Conservation (phyloP, 1,140 invertebrate genomes). For the Aphidius gifuensis region DNA sequence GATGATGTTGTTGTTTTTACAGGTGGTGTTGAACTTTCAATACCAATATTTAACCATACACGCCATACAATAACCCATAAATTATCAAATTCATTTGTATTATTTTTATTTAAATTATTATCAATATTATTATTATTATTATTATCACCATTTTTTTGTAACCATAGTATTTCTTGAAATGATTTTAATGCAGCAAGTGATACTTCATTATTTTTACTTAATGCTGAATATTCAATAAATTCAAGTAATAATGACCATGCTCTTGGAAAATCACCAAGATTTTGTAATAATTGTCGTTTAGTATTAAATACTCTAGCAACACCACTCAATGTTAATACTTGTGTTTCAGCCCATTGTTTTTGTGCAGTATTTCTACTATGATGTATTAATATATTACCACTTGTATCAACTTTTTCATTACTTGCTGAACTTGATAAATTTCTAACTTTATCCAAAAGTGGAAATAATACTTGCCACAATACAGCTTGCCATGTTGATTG, state of each 20-base stretch:
- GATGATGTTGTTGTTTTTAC: too few relatives aligned
- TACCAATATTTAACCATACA: conserved; percentile 83
- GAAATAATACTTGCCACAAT: conserved; percentile 91
- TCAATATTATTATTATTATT: conserved; percentile 9
- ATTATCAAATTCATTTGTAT: conserved; percentile 56
- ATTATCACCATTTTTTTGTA: conserved; percentile 54
- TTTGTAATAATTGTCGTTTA: conserved; percentile 79
- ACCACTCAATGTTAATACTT: conserved; percentile 75
- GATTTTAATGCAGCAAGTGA: conserved; percentile 92
- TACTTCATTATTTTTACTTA: conserved; percentile 92
- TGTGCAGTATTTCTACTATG: conserved; percentile 98
- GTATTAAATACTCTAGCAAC: conserved; percentile 84
- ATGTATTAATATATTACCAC: conserved; percentile 94
- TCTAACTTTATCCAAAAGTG: conserved; percentile 88
- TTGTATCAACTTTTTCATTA: conserved; percentile 87
- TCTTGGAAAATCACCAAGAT: conserved; percentile 84
- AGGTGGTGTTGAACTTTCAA: conserved; percentile 70
- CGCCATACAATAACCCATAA: conserved; percentile 80
- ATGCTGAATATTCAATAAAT: conserved; percentile 88
- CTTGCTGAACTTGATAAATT: conserved; percentile 88
- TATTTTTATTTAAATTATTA: conserved; percentile 33
- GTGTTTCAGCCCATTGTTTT: conserved; percentile 99
- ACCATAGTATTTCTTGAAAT: conserved; percentile 88
- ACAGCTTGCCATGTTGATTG: conserved; percentile 87
- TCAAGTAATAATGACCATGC: conserved; percentile 91